Evolutionary conservation across 2,888 invertebrate species (phyloP).

Genomic region (Netelia melanura): DNA sequence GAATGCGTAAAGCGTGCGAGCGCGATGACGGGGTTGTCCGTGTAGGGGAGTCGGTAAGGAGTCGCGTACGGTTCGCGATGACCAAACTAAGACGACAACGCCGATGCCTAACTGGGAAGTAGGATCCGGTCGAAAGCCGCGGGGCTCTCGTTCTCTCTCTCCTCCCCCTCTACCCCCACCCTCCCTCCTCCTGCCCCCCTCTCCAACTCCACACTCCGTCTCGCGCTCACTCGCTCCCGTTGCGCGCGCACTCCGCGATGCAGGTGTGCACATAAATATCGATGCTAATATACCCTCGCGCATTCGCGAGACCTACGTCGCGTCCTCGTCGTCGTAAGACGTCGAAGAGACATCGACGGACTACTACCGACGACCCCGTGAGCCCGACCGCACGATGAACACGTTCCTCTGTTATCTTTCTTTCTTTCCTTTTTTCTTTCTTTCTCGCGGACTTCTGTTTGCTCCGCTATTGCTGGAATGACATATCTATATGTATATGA

Average conservation of each 20-base stretch:
- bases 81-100: slow-evolving; percentile 84
- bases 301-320: slow-evolving; percentile 74
- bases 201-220: slow-evolving; percentile 38
- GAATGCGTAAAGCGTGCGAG: slow-evolving; percentile 83
- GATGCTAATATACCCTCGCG: slow-evolving; percentile 81
- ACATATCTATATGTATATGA: slow-evolving; percentile 14
- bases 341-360: slow-evolving; percentile 46
- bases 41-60: slow-evolving; percentile 83
- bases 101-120: slow-evolving; percentile 84
- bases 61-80: slow-evolving; percentile 81
- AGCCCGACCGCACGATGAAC: slow-evolving; percentile 68
- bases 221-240: slow-evolving; percentile 40
- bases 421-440: slow-evolving; percentile 32
- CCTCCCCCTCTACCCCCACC: slow-evolving; percentile 41
- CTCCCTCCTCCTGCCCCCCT: slow-evolving; percentile 69
- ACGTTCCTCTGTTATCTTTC: slow-evolving; percentile 68
- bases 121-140: slow-evolving; percentile 83
- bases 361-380: slow-evolving; percentile 51
- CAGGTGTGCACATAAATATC: slow-evolving; percentile 84
- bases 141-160: slow-evolving; percentile 34
- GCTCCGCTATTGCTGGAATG: slow-evolving; percentile 37
- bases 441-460: slow-evolving; percentile 52
- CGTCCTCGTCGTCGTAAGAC: slow-evolving; percentile 46
- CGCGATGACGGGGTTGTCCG: slow-evolving; percentile 83
- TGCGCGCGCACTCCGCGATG: slow-evolving; percentile 72